Evolutionary conservation across 2,113 vertebrate genomes (phyloP).

Genomic region (Passer domesticus): DNA sequence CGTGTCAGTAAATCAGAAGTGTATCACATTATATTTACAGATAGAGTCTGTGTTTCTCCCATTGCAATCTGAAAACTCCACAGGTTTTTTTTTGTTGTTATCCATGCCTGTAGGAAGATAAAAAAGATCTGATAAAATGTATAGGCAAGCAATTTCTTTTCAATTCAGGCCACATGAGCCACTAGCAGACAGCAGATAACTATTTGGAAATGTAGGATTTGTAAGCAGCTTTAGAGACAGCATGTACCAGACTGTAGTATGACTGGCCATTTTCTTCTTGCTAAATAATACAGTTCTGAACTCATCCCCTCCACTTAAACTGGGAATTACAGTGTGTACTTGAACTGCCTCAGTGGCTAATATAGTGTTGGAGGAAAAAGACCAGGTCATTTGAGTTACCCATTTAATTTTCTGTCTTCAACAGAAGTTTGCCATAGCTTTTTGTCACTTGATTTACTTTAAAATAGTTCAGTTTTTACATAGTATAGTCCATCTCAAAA

Average conservation of each 20-base stretch:
- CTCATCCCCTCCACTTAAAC: background rate
- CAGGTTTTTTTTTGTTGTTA: background rate
- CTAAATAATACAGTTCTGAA: constrained; percentile 14
- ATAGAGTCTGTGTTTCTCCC: background rate
- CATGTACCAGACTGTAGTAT: background rate
- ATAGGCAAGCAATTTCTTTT: constrained; percentile 1
- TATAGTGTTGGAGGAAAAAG: background rate
- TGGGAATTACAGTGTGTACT: background rate
- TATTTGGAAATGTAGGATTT: background rate
- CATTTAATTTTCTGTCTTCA: background rate
- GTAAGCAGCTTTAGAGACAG: background rate
- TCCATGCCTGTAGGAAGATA: background rate
- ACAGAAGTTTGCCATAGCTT: background rate
- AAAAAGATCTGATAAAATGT: constrained; percentile 43
- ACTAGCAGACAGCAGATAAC: background rate
- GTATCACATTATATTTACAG: background rate
- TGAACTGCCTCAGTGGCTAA: background rate
- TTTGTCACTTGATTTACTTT: background rate
- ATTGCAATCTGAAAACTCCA: background rate
- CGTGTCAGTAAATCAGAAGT: background rate
- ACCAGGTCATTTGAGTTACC: background rate
- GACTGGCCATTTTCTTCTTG: background rate
- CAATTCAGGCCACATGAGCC: background rate
- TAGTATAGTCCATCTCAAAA: background rate
- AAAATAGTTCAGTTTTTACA: background rate